A percentile compares a stretch with the other conserved stretches of the same genome.
phyloP scores from a whole-genome alignment of 1,140 invertebrate genomes.

The Trachymyrmex cornetzi region DNA sequence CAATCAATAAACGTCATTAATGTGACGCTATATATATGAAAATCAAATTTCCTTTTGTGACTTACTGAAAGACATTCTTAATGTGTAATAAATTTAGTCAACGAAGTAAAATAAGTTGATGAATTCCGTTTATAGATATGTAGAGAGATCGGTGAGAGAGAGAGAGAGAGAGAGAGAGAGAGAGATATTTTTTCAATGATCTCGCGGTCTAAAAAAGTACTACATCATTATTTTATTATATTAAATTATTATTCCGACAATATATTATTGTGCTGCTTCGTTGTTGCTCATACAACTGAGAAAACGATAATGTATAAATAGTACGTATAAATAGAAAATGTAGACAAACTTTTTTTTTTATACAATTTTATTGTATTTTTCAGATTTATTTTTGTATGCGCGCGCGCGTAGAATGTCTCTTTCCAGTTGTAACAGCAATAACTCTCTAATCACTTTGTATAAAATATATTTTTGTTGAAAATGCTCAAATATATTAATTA shows the following conservation, averaged over 20 bases:
- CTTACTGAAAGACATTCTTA: conserved; percentile 11
- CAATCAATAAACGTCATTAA: conserved; percentile 68
- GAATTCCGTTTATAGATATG: conserved; percentile 26
- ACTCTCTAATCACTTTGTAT: conserved; percentile 15
- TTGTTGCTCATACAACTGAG: not conserved
- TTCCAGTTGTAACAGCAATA: not conserved
- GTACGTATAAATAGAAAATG: conserved; percentile 12
- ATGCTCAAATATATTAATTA: conserved; percentile 13
- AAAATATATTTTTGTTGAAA: conserved; percentile 22
- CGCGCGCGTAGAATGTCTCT: not conserved
- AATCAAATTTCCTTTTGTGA: conserved; percentile 63
- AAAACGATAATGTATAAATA: not conserved
- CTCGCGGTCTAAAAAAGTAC: conserved; percentile 41
- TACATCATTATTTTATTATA: not conserved
- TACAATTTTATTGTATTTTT: not conserved
- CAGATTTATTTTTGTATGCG: not conserved
- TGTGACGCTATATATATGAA: conserved; percentile 43
- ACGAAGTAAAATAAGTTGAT: conserved; percentile 48
- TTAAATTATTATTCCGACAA: not conserved
- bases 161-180: no score
- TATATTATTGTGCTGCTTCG: not conserved
- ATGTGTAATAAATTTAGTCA: conserved; percentile 30
- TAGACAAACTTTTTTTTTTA: not conserved
- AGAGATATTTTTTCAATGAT: no score
- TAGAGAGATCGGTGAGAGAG: conserved; percentile 36